Evolutionary conservation across 2,113 vertebrate genomes (phyloP), one percentile per base, ranked within the genome.

Genomic region (Menidia beryllina): DNA sequence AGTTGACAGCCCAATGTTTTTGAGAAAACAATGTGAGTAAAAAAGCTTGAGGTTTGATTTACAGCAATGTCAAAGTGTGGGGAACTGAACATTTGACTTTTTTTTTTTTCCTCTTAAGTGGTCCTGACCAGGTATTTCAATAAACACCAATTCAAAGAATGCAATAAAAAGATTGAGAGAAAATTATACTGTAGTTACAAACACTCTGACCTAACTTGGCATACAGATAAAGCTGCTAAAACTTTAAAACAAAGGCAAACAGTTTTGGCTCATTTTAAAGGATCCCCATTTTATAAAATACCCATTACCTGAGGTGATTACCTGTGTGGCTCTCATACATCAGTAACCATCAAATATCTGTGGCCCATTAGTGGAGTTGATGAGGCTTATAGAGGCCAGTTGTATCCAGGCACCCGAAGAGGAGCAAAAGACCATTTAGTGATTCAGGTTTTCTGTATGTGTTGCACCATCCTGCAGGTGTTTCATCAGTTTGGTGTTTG

Each of bases 311-410:
- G 65, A 81, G 30, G 30, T 34, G 30, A 34, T 34, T 34, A 63
- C 49, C 45, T 1, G 4, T 52, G 59, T 65, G 57, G 55, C 63
- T 65, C 59, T 57, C 74, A 82, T 79, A 84, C 76, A 82, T 83
- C 75, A 80, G 73, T 79, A 58, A 72, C 62, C 72, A 69, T 79
- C 45, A 57, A 61, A 52, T 71, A 54, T 61, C 63, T 79, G 71
- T 65, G 81, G 82, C 49, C 72, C 85, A 89, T 91, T 91, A 86
- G 77, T 47, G 70, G 51, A 75, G 72, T 72, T 89, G 88, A 91
- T 91, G 90, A 89, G 87, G 72, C 88, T 89, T 86, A 61, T 54
- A 80, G 73, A 71, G 86, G 72, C 84, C 88, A 85, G 79, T 89
- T 83, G 83, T 83, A 73, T 80, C 79, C 59, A 51, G 63, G 75